phyloP scores from a whole-genome alignment of 1,140 invertebrate species.

The Drosophila guanche region DNA sequence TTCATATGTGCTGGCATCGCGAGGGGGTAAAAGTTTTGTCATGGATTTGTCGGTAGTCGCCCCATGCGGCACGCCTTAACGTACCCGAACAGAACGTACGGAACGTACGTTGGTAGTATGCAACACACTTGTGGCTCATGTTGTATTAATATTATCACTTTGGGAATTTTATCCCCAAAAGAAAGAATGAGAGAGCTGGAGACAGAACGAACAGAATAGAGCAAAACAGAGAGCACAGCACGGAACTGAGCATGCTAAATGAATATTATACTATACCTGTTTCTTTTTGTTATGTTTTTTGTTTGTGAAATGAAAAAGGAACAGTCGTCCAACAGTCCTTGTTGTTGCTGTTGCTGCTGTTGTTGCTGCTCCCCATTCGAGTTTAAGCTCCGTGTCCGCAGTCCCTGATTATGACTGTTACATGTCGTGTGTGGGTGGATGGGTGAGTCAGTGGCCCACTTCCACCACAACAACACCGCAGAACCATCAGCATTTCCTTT shows the following conservation, averaged over 20 bases:
- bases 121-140: conserved; percentile 80
- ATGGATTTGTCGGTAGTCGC: conserved; percentile 60
- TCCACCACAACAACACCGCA: no score
- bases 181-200: conserved; percentile 1
- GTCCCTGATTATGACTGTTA: conserved; percentile 71
- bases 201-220: neutral
- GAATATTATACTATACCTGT: conserved; percentile 75
- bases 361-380: conserved; percentile 1
- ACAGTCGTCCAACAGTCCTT: no score
- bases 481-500: neutral
- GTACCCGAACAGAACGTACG: neutral
- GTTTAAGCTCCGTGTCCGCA: conserved; percentile 43
- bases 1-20: conserved; percentile 34
- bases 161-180: conserved; percentile 61
- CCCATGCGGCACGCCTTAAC: conserved; percentile 54
- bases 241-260: conserved; percentile 67
- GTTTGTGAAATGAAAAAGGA: no score
- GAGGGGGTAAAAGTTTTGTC: conserved; percentile 48
- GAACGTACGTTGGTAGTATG: conserved; percentile 25
- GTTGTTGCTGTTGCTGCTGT: conserved; percentile 6
- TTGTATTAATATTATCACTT: conserved; percentile 83
- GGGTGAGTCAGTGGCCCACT: conserved; percentile 24
- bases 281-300: conserved; percentile 1
- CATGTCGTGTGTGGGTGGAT: conserved; percentile 36
- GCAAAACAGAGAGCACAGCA: conserved; percentile 34